Conservation (phyloP, 2,888 invertebrate genomes). For the Macrosoma leucophasiata region DNA sequence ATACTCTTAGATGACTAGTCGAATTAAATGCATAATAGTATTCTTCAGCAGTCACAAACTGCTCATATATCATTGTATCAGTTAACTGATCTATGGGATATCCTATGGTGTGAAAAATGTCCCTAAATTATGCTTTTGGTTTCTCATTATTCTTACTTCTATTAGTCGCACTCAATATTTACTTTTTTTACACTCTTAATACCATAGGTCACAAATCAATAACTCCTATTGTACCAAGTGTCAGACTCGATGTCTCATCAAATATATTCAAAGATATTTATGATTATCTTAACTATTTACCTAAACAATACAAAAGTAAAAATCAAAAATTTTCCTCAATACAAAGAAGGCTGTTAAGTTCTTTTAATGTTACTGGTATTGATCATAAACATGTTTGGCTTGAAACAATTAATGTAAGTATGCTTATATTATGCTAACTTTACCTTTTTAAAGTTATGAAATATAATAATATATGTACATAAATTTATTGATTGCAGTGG, state of each 20-base stretch:
- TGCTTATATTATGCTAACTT: not conserved
- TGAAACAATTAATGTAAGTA: constrained; percentile 51
- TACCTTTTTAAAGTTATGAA: not conserved
- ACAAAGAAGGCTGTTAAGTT: constrained; percentile 44
- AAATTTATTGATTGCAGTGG: constrained; percentile 48
- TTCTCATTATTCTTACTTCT: constrained; percentile 58
- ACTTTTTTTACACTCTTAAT: constrained; percentile 60
- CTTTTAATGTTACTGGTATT: constrained; percentile 52
- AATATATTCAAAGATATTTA: constrained; percentile 52
- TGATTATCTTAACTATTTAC: constrained; percentile 56
- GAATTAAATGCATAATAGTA: too few relatives aligned
- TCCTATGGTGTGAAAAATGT: too few relatives aligned
- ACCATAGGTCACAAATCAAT: constrained; percentile 38
- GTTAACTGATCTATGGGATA: too few relatives aligned
- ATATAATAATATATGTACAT: constrained; percentile 1
- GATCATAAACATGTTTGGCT: constrained; percentile 40
- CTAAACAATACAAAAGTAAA: constrained; percentile 50
- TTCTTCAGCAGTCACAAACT: too few relatives aligned
- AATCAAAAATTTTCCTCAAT: constrained; percentile 45
- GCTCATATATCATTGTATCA: too few relatives aligned
- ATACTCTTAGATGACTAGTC: too few relatives aligned
- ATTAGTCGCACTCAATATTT: constrained; percentile 59
- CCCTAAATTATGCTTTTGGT: constrained; percentile 63
- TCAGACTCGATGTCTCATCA: constrained; percentile 42
- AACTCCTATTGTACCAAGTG: constrained; percentile 38